Evolutionary conservation across 2,113 vertebrate genomes (phyloP).

Genomic region (Leucosticte australis): DNA sequence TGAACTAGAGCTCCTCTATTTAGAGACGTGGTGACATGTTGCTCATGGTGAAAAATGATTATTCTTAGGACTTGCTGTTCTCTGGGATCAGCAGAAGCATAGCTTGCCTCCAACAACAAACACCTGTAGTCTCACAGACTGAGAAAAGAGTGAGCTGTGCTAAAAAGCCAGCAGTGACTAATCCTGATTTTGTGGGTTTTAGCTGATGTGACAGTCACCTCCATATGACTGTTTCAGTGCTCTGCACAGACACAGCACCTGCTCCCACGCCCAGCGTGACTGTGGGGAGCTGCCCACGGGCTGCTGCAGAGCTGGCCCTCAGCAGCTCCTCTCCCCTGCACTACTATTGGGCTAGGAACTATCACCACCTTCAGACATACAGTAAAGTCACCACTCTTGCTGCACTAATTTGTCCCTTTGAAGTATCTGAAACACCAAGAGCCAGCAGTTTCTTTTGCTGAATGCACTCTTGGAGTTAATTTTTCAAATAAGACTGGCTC

Average conservation of each 20-base stretch:
- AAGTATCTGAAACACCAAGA: not conserved
- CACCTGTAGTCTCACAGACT: not conserved
- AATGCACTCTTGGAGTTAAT: not conserved
- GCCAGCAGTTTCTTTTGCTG: not conserved
- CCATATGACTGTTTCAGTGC: not conserved
- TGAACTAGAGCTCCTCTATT: not conserved
- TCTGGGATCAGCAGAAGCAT: not conserved
- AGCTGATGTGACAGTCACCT: slow-evolving; percentile 36
- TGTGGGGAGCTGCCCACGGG: not conserved
- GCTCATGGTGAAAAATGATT: not conserved
- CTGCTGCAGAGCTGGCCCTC: not conserved
- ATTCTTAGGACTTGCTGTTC: not conserved
- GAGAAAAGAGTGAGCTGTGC: not conserved
- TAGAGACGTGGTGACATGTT: not conserved
- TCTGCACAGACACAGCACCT: not conserved
- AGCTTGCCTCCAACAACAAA: not conserved
- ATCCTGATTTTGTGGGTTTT: not conserved
- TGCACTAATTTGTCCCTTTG: not conserved
- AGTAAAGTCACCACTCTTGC: not conserved
- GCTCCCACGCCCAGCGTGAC: not conserved
- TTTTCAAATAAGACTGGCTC: not conserved
- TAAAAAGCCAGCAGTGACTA: not conserved
- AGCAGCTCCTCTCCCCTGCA: fast-evolving
- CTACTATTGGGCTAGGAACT: not conserved
- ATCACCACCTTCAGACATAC: not conserved